phyloP scores from a whole-genome alignment of 2,888 invertebrate genomes.

The Harmothoe impar region DNA sequence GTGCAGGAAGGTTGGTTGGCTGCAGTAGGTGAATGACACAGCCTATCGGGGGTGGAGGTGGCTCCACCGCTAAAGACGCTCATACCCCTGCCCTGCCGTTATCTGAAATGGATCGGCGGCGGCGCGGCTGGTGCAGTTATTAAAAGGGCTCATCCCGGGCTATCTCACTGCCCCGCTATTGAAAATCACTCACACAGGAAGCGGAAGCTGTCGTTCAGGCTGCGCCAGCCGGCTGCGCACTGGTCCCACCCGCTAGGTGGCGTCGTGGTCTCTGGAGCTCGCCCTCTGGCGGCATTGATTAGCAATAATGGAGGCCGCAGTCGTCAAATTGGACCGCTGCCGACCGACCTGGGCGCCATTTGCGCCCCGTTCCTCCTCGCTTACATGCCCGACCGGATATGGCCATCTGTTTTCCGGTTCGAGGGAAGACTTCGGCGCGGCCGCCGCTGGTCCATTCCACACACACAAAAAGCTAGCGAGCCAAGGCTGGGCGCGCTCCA shows the following conservation, averaged over 20 bases:
- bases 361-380: conserved; percentile 33
- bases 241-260: not conserved
- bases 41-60: not conserved
- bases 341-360: conserved; percentile 37
- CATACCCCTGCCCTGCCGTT: not conserved
- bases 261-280: not conserved
- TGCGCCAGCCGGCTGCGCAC: not conserved
- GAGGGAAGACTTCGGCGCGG: not conserved
- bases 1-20: not conserved
- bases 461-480: not conserved
- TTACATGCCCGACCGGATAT: conserved; percentile 47
- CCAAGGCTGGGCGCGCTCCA: not conserved
- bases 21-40: not conserved
- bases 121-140: not conserved
- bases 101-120: conserved; percentile 7
- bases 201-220: conserved; percentile 24
- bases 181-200: conserved; percentile 41
- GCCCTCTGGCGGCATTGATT: conserved; percentile 28
- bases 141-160: conserved; percentile 21
- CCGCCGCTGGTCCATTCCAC: not conserved
- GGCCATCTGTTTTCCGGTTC: conserved; percentile 47
- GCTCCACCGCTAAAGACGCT: not conserved
- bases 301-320: conserved; percentile 39
- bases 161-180: not conserved
- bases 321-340: conserved; percentile 35